A percentile compares a stretch with the other conserved stretches of the same genome.
These are phyloP conservation scores for Hemiprocne comata DNA, from an alignment of 2,113 vertebrate species.

Conservation along the genomic window DNA sequence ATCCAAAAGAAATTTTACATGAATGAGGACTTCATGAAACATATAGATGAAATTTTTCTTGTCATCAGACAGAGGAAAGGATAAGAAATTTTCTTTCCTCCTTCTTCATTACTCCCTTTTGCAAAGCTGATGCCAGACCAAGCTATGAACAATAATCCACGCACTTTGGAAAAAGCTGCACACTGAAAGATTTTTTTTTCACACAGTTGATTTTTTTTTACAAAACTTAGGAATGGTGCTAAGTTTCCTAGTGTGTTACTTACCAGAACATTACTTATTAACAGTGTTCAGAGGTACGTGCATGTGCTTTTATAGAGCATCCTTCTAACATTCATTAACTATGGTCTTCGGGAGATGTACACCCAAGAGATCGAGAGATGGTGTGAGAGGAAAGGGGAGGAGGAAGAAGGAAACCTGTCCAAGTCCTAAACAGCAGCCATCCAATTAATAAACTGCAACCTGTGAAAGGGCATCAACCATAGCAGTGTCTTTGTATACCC, in stretches of 20 bases:
- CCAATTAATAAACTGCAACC: neutral
- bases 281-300: accelerated
- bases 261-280: neutral
- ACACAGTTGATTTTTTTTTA: neutral
- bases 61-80: neutral
- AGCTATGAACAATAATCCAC: neutral
- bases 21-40: constrained; percentile 6
- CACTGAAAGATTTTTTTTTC: neutral
- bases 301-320: neutral
- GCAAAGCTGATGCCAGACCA: neutral
- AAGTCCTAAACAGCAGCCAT: neutral
- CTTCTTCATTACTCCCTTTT: neutral
- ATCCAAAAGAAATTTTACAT: neutral
- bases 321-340: neutral
- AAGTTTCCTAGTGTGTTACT: neutral
- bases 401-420: neutral
- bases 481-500: neutral
- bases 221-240: neutral
- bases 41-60: neutral
- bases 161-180: neutral
- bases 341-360: neutral
- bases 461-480: neutral
- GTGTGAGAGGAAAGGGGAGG: neutral
- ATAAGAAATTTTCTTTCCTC: neutral
- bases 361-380: neutral